Evolutionary conservation across 1,140 invertebrate species (phyloP).

Genomic region (Aradophagus sp.): DNA sequence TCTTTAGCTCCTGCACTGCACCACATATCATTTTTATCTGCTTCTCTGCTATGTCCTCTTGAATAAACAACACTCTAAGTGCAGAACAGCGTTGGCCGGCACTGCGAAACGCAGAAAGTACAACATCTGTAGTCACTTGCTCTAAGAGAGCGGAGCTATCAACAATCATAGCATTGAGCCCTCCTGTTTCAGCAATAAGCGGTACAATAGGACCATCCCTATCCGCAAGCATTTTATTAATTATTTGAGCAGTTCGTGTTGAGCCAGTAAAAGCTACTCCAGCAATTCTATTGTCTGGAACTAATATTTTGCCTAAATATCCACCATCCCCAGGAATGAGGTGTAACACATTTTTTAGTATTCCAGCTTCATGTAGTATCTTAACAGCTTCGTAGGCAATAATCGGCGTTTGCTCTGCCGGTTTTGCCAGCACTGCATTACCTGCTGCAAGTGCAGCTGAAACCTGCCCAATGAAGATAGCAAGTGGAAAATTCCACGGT

Average conservation of each 20-base stretch:
- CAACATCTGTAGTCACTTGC: constrained; percentile 11
- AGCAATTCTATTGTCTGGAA: constrained; percentile 6
- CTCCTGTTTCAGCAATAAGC: constrained; percentile 17
- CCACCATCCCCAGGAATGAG: constrained; percentile 12
- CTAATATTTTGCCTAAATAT: constrained; percentile 13
- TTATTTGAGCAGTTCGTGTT: constrained; percentile 15
- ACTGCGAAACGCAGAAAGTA: constrained; percentile 18
- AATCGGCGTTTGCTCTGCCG: constrained; percentile 14
- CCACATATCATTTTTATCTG: constrained; percentile 20
- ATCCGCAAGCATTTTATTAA: constrained; percentile 17
- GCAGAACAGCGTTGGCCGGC: constrained; percentile 17
- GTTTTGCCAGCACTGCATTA: constrained; percentile 15
- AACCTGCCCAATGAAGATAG: constrained; percentile 16
- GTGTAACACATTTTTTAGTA: constrained; percentile 15
- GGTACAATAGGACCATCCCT: constrained; percentile 11
- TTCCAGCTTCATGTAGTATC: constrained; percentile 13
- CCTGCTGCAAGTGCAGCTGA: constrained; percentile 16
- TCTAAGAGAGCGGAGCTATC: constrained; percentile 14
- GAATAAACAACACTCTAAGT: constrained; percentile 15
- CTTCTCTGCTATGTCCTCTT: constrained; percentile 15
- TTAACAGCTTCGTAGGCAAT: constrained; percentile 11
- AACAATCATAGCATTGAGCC: constrained; percentile 20
- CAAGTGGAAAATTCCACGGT: constrained; percentile 19
- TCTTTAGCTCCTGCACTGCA: constrained; percentile 10
- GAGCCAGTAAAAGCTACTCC: constrained; percentile 14